Conservation (phyloP, 2,113 vertebrate species). For the Corapipo altera region DNA sequence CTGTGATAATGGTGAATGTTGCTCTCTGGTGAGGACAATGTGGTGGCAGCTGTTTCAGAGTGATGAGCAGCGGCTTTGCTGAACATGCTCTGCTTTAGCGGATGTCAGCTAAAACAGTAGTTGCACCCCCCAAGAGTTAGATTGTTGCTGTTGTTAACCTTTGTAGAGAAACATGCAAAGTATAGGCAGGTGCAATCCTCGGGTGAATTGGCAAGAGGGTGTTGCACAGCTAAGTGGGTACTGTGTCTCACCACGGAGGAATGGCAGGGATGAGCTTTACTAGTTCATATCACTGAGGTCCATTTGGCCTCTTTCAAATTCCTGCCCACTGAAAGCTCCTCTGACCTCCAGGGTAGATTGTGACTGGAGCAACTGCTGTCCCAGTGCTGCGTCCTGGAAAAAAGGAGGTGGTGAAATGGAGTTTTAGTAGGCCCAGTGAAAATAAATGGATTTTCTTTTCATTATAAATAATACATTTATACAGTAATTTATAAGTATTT, state of each 20-base stretch:
- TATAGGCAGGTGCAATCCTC: neutral
- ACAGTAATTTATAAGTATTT: neutral
- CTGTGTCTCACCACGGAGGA: fast-evolving
- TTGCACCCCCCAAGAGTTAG: neutral
- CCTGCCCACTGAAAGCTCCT: neutral
- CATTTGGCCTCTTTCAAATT: neutral
- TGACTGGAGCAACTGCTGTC: neutral
- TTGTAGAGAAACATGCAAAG: neutral
- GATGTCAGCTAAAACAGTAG: neutral
- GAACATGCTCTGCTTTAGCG: neutral
- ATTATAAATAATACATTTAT: neutral
- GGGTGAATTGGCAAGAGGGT: neutral
- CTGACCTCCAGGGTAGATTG: neutral
- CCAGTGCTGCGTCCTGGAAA: neutral
- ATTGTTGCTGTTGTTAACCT: neutral
- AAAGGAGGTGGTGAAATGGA: neutral
- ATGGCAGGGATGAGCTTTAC: neutral
- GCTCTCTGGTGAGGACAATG: neutral
- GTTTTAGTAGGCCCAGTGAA: neutral
- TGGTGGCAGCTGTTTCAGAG: neutral
- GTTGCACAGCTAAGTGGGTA: neutral
- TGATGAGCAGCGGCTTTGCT: neutral
- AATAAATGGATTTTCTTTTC: neutral
- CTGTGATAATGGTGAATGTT: neutral
- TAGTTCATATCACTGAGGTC: fast-evolving